These are phyloP conservation scores for Monochamus saltuarius DNA, from an alignment of 1,140 invertebrate genomes.

Conservation along the genomic window DNA sequence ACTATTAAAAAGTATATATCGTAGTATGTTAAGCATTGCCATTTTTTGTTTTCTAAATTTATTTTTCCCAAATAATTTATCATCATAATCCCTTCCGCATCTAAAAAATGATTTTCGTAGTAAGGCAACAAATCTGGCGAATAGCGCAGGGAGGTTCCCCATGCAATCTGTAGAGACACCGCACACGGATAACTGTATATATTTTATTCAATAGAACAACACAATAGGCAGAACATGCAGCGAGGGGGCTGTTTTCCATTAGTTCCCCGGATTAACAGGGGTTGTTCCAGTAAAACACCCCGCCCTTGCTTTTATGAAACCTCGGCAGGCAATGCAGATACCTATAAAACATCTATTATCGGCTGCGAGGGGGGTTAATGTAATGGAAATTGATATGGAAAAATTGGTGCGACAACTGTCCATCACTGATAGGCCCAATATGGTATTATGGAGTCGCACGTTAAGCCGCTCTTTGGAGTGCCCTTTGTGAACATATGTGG, in stretches of 20 bases:
- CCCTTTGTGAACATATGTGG: not conserved
- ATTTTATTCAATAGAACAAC: conserved; percentile 48
- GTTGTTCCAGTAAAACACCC: conserved; percentile 47
- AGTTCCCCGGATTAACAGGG: conserved; percentile 47
- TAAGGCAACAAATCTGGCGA: conserved; percentile 21
- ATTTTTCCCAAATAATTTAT: too few species aligned
- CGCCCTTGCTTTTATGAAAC: conserved; percentile 41
- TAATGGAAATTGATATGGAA: conserved; percentile 33
- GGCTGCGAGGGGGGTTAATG: conserved; percentile 29
- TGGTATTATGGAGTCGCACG: conserved; percentile 7
- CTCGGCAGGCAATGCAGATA: conserved; percentile 19
- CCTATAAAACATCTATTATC: conserved; percentile 40
- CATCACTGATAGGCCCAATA: not conserved
- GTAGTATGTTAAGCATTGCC: too few species aligned
- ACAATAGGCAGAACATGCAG: conserved; percentile 45
- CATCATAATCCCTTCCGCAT: conserved; percentile 18
- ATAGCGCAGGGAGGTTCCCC: conserved; percentile 26
- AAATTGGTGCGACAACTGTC: conserved; percentile 21
- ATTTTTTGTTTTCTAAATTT: too few species aligned
- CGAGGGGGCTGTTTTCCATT: conserved; percentile 48
- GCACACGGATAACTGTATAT: conserved; percentile 46
- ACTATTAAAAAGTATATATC: too few species aligned
- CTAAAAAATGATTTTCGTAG: conserved; percentile 21
- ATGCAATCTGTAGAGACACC: conserved; percentile 39
- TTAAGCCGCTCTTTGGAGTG: not conserved